Evolutionary conservation across 2,113 vertebrate species (phyloP), one percentile per base, ranked within the genome.

Genomic region (Xiphias gladius): DNA sequence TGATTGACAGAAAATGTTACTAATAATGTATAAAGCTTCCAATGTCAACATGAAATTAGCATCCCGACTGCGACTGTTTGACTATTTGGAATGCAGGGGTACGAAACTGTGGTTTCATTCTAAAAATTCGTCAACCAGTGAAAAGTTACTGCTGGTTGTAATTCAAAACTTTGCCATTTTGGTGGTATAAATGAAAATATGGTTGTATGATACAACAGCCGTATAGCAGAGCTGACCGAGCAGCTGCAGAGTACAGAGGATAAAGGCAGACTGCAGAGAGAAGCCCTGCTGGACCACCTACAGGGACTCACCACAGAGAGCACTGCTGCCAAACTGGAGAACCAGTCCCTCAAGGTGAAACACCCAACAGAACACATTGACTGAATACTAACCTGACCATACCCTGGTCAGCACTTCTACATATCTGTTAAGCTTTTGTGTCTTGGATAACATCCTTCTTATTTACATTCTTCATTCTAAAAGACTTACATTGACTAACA

Each of bases 271-370:
- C 87, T 87, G 0, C 95, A 98, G 65, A 93, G 94, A 55, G 96
- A 96, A 5, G 59, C 84, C 13, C 81, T 98, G 62, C 24, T 95
- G 35, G 94, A 96, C 39, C 95, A 93, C 70, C 72, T 99, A 10
- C 96, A 96, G 63, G 94, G 62, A 37, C 87, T 97, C 82, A 95
- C 87, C 19, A 82, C 94, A 1, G 97, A 98, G 35, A 94, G 85
- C 66, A 91, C 92, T 0, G 43, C 93, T 5, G 90, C 94, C 63
- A 96, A 95, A 63, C 86, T 96, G 58, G 97, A 99, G 76, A 97
- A 97, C 2, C 97, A 98, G 83, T 95, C 87, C 64, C 95, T 98
- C 0, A 97, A 97, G 97, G 97, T 98, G 50, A 41, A 64, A 22
- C 64, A 13, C 7, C 59, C 17, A 54, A 2, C 26, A 32, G 28